phyloP scores from a whole-genome alignment of 2,888 invertebrate species.

The Diarsia brunnea region DNA sequence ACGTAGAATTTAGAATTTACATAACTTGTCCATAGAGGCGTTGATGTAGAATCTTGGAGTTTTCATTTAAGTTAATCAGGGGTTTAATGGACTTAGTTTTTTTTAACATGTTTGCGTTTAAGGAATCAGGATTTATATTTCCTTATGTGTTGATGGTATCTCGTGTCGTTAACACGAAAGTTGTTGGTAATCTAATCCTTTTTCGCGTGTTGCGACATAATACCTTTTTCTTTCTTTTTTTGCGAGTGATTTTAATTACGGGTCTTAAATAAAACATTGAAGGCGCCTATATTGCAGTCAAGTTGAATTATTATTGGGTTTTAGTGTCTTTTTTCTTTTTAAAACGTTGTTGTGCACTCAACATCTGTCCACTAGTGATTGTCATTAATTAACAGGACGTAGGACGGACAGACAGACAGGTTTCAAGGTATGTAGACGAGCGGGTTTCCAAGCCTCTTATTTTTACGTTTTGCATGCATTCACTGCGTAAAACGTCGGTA shows the following conservation, averaged over 20 bases:
- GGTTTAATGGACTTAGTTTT: not conserved
- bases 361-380: conserved; percentile 74
- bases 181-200: conserved; percentile 42
- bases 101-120: conserved; percentile 40
- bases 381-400: conserved; percentile 75
- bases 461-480: conserved; percentile 58
- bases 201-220: conserved; percentile 28
- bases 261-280: conserved; percentile 27
- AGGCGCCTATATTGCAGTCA: not conserved
- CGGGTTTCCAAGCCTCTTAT: conserved; percentile 49
- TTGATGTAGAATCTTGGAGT: conserved; percentile 41
- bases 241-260: conserved; percentile 14
- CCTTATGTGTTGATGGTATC: conserved; percentile 40
- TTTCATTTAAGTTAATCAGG: conserved; percentile 44
- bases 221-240: not conserved
- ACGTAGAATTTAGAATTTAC: conserved; percentile 62
- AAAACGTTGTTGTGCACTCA: conserved; percentile 38
- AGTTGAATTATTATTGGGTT: conserved; percentile 42
- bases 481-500: conserved; percentile 56
- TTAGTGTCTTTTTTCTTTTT: conserved; percentile 29
- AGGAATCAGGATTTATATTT: conserved; percentile 42
- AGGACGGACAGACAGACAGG: conserved; percentile 73
- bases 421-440: conserved; percentile 71
- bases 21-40: conserved; percentile 55
- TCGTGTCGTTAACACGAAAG: conserved; percentile 45